phyloP scores from a whole-genome alignment of 2,113 vertebrate genomes.

The zebrafish (Danio rerio) region DNA sequence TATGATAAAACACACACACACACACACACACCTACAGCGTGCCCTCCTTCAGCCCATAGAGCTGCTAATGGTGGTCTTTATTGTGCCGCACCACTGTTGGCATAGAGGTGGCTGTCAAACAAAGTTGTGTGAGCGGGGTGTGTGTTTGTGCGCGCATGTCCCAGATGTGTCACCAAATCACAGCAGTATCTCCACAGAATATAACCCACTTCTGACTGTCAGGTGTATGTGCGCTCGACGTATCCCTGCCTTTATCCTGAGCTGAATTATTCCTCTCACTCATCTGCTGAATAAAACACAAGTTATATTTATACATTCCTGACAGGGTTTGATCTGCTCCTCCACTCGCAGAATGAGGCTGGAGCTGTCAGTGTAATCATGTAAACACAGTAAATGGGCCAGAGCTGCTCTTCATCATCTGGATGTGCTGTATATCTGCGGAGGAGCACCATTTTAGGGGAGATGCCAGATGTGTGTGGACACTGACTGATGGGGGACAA shows the following conservation, averaged over 20 bases:
- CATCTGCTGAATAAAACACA: background rate
- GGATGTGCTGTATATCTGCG: background rate
- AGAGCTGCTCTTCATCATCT: background rate
- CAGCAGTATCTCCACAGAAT: slow-evolving; percentile 11
- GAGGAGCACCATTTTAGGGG: background rate
- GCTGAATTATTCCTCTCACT: slow-evolving; percentile 1
- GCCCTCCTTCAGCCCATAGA: background rate
- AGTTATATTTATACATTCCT: slow-evolving; percentile 24
- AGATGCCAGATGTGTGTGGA: background rate
- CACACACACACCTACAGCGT: background rate
- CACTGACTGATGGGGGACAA: too few relatives aligned
- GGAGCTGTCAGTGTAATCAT: background rate
- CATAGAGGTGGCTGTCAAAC: background rate
- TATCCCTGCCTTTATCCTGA: slow-evolving; percentile 3
- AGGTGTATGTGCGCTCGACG: background rate
- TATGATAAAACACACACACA: too few relatives aligned
- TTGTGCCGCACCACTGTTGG: background rate
- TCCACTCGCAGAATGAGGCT: background rate
- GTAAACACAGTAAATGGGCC: slow-evolving; percentile 30
- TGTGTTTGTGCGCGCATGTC: slow-evolving; percentile 9
- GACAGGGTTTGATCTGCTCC: slow-evolving; percentile 14
- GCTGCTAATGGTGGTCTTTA: background rate
- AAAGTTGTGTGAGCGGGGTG: background rate
- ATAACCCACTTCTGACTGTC: slow-evolving; percentile 24
- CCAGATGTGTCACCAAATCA: slow-evolving; percentile 43